These are phyloP conservation scores for Psephotus haematonotus DNA, from an alignment of 2,113 vertebrate species.

Conservation along the genomic window DNA sequence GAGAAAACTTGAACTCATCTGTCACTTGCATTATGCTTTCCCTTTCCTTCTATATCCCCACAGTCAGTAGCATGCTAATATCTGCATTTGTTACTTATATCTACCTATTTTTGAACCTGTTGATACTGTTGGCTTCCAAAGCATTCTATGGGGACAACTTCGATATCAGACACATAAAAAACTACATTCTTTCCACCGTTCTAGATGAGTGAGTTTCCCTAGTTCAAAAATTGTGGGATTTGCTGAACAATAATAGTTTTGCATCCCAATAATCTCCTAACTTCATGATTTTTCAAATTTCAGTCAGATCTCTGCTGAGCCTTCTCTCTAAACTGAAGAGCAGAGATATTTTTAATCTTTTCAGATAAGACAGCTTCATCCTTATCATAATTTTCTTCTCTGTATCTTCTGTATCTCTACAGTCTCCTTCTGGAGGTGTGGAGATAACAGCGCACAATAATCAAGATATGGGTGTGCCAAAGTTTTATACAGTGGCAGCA, in stretches of 20 bases:
- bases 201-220: not conserved
- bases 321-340: not conserved
- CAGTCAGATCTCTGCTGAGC: not conserved
- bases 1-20: not conserved
- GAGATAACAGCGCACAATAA: not conserved
- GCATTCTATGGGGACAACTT: not conserved
- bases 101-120: not conserved
- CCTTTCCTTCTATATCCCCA: not conserved
- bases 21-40: not conserved
- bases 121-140: not conserved
- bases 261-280: not conserved
- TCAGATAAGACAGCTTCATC: accelerated
- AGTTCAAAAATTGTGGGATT: not conserved
- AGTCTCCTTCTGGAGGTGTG: not conserved
- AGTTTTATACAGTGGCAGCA: not conserved
- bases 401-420: not conserved
- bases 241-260: not conserved
- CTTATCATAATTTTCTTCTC: not conserved
- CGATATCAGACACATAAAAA: not conserved
- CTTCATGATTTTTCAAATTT: not conserved
- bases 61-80: not conserved
- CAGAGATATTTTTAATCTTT: not conserved
- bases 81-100: not conserved
- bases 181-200: not conserved
- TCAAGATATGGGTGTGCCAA: not conserved